Evolutionary conservation across 2,888 invertebrate species (phyloP).

Genomic region (Schrankia costaestrigalis): DNA sequence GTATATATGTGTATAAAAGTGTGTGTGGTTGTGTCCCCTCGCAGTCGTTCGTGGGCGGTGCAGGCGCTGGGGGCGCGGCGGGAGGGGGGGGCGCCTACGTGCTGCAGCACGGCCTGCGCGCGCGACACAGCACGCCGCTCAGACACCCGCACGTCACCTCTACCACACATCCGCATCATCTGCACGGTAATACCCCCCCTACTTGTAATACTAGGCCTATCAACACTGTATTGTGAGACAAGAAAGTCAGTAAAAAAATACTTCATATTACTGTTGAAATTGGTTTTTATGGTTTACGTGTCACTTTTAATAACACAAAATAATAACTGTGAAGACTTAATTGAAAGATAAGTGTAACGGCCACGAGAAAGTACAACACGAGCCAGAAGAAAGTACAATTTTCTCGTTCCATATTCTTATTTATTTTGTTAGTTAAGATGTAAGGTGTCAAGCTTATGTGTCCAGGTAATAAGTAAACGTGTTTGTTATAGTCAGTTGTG

Average conservation of each 20-base stretch:
- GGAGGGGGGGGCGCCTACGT: conserved; percentile 35
- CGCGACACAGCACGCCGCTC: conserved; percentile 58
- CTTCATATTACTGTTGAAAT: too few species aligned
- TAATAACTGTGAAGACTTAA: too few species aligned
- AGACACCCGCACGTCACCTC: conserved; percentile 83
- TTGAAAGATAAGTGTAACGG: too few species aligned
- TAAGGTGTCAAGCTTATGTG: not conserved
- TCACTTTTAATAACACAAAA: too few species aligned
- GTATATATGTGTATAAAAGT: too few species aligned
- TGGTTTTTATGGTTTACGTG: too few species aligned
- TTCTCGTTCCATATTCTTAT: too few species aligned
- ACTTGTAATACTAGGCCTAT: not conserved
- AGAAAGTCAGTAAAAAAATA: too few species aligned
- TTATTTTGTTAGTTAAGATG: not conserved
- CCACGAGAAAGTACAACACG: too few species aligned
- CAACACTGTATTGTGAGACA: too few species aligned
- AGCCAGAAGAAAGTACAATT: too few species aligned
- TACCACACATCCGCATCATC: conserved; percentile 83
- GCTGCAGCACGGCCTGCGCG: conserved; percentile 69
- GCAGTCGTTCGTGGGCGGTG: conserved; percentile 53
- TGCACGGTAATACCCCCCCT: conserved; percentile 3
- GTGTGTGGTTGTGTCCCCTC: conserved; percentile 1
- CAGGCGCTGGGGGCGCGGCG: conserved; percentile 19
- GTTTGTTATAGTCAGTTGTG: not conserved
- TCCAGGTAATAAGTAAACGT: not conserved